Evolutionary conservation across 1,140 invertebrate genomes (phyloP), one percentile per base, ranked within the genome.

Genomic region (Ceratitis capitata): DNA sequence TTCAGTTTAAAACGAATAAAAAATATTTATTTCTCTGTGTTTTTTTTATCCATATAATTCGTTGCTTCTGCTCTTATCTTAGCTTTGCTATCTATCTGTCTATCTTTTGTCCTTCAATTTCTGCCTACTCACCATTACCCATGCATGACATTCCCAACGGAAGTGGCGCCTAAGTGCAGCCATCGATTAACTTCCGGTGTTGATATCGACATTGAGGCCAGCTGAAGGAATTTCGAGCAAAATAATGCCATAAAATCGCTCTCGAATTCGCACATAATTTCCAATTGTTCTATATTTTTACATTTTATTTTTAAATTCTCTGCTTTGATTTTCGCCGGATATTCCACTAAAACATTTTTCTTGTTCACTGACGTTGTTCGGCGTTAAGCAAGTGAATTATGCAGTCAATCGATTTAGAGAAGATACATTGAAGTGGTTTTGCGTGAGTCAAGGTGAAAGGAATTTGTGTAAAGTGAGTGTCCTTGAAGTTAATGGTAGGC

Each of bases 111-210:
- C n/a, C 69, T 23, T 9, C 32, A 69, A 32, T 78, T 23, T 23
- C 69, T 19, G 7, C n/a, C n/a, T 10, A 78, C 19, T 45, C 0
- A 45, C 2, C 39, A 45, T 78, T 26, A 45, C 7, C 10, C 42
- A 78, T 78, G 69, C 69, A 78, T 45, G 69, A 45, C 69, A 78
- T 45, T 78, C 19, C 23, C 69, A 78, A 19, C 69, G 69, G 69
- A 78, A 78, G 69, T 78, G 35, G 35, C n/a, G 69, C 69, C n/a
- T 78, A 78, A 78, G 69, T 78, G 69, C 69, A 23, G 69, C 39
- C 69, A 78, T 45, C n/a, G 69, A 47, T 39, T n/a, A 32, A 78
- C 19, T 78, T 78, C 69, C 69, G 69, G 39, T 10, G 23, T 42
- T 35, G 2, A 78, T 35, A 78, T 3, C 69, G 35, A 10, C 23